Conservation (phyloP, 2,797 vertebrate species). For the Chaenodraco wilsoni region DNA sequence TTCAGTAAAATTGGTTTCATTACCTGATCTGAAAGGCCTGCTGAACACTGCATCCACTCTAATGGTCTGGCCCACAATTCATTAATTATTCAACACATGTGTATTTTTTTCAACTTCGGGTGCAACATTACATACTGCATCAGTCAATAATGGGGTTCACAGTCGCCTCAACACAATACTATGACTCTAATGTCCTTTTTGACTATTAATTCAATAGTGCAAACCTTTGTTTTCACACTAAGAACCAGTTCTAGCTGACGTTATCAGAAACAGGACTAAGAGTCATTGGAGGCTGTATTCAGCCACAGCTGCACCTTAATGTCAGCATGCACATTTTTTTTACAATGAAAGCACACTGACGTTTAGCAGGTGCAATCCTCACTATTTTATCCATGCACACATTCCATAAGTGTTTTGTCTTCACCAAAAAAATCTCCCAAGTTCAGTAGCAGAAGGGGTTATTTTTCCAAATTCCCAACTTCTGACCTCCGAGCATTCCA, state of each 20-base stretch:
- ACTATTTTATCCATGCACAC: background rate
- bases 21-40: constrained; percentile 46
- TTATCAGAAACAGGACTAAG: background rate
- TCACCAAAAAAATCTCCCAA: no score
- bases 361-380: background rate
- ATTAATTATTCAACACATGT: constrained; percentile 54
- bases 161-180: constrained; percentile 11
- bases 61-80: constrained; percentile 29
- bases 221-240: background rate
- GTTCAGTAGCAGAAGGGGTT: no score
- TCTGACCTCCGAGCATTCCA: no score
- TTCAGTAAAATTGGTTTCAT: constrained; percentile 46
- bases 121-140: background rate
- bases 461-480: no score
- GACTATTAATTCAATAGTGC: constrained; percentile 3
- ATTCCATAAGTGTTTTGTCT: background rate
- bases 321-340: background rate
- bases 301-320: background rate
- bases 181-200: background rate
- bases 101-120: constrained; percentile 18
- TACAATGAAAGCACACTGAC: background rate
- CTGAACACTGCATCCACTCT: constrained; percentile 49
- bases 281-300: background rate
- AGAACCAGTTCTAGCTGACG: constrained; percentile 6
- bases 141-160: constrained; percentile 32